A percentile compares a stretch with the other conserved stretches of the same genome.
These are phyloP conservation scores for Anticlea derivata DNA, from an alignment of 2,888 invertebrate genomes.

Conservation along the genomic window DNA sequence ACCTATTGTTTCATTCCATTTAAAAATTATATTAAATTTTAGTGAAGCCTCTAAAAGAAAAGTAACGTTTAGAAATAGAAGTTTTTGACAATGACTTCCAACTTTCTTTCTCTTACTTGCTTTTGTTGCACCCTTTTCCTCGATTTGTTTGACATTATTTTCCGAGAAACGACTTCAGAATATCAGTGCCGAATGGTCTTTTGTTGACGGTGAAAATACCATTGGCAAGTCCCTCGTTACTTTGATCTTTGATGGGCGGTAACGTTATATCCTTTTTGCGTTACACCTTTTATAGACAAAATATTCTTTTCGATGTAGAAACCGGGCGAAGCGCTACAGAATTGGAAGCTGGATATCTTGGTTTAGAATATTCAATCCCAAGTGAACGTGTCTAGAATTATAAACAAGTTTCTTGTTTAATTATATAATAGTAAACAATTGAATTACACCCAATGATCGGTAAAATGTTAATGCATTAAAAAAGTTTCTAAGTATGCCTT, in stretches of 20 bases:
- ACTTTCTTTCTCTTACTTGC: slow-evolving; percentile 3
- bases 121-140: slow-evolving; percentile 14
- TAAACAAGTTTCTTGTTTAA: too few relatives aligned
- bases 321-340: not conserved
- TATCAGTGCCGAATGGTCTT: slow-evolving; percentile 10
- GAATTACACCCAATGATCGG: too few relatives aligned
- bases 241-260: slow-evolving; percentile 14
- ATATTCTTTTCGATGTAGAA: slow-evolving; percentile 7
- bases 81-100: slow-evolving; percentile 8
- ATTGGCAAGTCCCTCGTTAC: slow-evolving; percentile 17
- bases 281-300: slow-evolving; percentile 8
- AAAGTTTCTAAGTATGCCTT: too few relatives aligned
- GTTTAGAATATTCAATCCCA: not conserved
- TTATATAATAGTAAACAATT: too few relatives aligned
- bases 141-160: slow-evolving; percentile 15
- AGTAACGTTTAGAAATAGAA: not conserved
- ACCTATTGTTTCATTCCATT: too few relatives aligned
- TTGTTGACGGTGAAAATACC: slow-evolving; percentile 14
- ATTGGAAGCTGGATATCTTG: slow-evolving; percentile 4
- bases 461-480: too few relatives aligned
- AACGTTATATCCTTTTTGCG: slow-evolving; percentile 11
- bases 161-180: slow-evolving; percentile 6
- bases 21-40: not conserved
- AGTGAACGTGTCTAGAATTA: not conserved
- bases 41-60: not conserved